phyloP scores from a whole-genome alignment of 2,888 invertebrate species.

The Caradrina kadenii region DNA sequence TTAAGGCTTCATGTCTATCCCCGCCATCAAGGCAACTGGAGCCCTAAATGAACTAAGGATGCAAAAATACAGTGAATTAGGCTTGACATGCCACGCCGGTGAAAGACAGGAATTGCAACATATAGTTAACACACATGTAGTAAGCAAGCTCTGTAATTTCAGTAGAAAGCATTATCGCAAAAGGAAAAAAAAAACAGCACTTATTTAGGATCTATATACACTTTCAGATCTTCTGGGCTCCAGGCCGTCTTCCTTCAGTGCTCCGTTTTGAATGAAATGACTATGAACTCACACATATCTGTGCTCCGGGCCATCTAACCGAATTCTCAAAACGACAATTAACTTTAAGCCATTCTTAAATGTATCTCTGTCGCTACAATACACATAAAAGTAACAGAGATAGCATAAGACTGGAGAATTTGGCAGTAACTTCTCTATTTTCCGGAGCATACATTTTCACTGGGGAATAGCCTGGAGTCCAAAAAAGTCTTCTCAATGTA shows the following conservation, averaged over 20 bases:
- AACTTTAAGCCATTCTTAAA: no score
- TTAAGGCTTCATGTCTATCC: slow-evolving; percentile 20
- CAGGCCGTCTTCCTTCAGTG: not conserved
- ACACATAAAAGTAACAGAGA: no score
- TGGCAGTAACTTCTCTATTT: no score
- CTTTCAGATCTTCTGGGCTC: not conserved
- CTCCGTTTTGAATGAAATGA: not conserved
- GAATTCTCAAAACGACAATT: no score
- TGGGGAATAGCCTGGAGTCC: not conserved
- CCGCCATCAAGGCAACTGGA: slow-evolving; percentile 22
- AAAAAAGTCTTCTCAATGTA: not conserved
- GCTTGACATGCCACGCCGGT: slow-evolving; percentile 55
- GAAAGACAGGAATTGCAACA: slow-evolving; percentile 39
- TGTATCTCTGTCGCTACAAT: no score
- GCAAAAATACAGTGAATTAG: slow-evolving; percentile 60
- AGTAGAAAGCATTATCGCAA: slow-evolving; percentile 32
- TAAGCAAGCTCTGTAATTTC: slow-evolving; percentile 49
- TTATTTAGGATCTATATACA: not conserved
- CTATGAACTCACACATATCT: no score
- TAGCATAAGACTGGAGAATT: no score
- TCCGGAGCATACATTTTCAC: no score
- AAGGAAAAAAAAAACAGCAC: slow-evolving; percentile 6
- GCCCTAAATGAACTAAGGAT: slow-evolving; percentile 47
- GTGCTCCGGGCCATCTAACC: no score
- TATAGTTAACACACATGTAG: slow-evolving; percentile 57